Percentiles rank a stretch among this genome's conserved stretches.
Evolutionary conservation across 2,888 invertebrate species (phyloP).

Genomic region (Standfussiana lucernea): DNA sequence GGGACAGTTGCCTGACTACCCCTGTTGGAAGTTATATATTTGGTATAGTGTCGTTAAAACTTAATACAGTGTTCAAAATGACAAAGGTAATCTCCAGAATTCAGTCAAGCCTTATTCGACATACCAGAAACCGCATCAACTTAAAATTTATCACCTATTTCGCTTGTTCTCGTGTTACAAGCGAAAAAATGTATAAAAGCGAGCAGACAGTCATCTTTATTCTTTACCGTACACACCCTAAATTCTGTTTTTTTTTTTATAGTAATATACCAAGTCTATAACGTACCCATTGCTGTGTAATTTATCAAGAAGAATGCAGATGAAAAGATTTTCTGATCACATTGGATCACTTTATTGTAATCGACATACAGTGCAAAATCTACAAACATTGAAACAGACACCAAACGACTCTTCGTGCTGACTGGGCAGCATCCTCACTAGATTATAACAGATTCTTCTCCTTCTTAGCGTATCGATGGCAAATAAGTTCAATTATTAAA

Average conservation of each 20-base stretch:
- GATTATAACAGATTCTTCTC: accelerated
- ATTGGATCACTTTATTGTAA: neutral
- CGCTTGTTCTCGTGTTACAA: constrained; percentile 68
- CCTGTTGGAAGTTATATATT: neutral
- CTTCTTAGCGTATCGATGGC: too few species aligned
- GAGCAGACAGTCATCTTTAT: constrained; percentile 61
- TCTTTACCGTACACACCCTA: constrained; percentile 43
- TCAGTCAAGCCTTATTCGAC: constrained; percentile 43
- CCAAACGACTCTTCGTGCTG: neutral
- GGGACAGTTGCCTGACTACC: neutral
- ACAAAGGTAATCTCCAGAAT: constrained; percentile 47
- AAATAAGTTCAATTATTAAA: too few species aligned
- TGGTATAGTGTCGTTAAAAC: neutral
- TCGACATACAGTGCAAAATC: neutral
- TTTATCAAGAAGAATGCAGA: neutral
- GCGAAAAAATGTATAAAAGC: constrained; percentile 69
- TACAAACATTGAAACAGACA: neutral
- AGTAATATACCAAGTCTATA: neutral
- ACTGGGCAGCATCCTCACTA: too few species aligned
- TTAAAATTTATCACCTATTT: constrained; percentile 67
- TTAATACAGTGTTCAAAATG: neutral
- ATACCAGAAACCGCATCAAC: constrained; percentile 64
- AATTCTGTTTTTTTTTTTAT: constrained; percentile 50
- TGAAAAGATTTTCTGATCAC: neutral
- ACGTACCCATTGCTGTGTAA: neutral